Conservation (phyloP, 1,140 invertebrate species). For the Drosophila albomicans region DNA sequence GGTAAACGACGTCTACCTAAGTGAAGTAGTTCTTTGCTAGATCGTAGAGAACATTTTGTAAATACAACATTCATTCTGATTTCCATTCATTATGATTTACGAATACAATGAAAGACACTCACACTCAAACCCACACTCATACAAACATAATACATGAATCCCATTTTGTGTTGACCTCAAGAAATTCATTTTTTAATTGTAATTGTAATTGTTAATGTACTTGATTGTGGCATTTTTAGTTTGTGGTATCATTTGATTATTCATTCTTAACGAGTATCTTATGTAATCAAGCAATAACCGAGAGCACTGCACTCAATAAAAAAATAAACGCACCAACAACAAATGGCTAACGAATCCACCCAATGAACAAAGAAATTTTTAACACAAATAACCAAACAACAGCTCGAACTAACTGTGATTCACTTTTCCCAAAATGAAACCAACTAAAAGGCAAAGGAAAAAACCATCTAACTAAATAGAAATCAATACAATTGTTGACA, state of each 20-base stretch:
- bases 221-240: slow-evolving; percentile 51
- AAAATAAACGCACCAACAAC: slow-evolving; percentile 18
- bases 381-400: slow-evolving; percentile 21
- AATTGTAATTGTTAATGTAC: slow-evolving; percentile 56
- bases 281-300: slow-evolving; percentile 47
- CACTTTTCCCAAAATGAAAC: slow-evolving; percentile 30
- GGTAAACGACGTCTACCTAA: slow-evolving; percentile 81
- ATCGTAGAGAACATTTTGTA: slow-evolving; percentile 5
- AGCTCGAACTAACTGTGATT: slow-evolving; percentile 32
- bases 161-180: slow-evolving; percentile 78
- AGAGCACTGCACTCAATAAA: slow-evolving; percentile 53
- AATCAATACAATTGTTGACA: slow-evolving; percentile 22
- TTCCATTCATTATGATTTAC: slow-evolving; percentile 52
- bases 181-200: slow-evolving; percentile 79
- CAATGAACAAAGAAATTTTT: not conserved
- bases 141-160: slow-evolving; percentile 42
- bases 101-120: slow-evolving; percentile 21
- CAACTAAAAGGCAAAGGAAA: slow-evolving; percentile 21
- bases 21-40: slow-evolving; percentile 16
- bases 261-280: slow-evolving; percentile 13
- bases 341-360: slow-evolving; percentile 25
- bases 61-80: slow-evolving; percentile 40
- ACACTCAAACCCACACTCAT: slow-evolving; percentile 8
- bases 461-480: slow-evolving; percentile 36
- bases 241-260: slow-evolving; percentile 44